These are phyloP conservation scores for Cyprinodon variegatus DNA, from an alignment of 2,113 vertebrate species.

Conservation along the genomic window DNA sequence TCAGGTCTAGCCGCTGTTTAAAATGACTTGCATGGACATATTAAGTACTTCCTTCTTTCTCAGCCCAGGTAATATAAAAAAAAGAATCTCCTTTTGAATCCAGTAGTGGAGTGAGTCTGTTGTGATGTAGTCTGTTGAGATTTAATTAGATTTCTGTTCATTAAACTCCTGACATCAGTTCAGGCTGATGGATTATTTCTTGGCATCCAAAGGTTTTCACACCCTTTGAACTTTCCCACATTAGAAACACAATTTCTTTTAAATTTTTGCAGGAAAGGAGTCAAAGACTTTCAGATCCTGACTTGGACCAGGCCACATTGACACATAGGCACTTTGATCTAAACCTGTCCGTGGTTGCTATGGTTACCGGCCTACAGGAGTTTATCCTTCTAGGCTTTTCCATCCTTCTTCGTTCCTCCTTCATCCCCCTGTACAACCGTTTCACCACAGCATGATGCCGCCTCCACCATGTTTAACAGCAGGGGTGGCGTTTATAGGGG, in stretches of 20 bases:
- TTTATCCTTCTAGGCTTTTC: neutral
- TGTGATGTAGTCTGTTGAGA: slow-evolving; percentile 31
- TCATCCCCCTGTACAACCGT: neutral
- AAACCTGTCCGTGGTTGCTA: neutral
- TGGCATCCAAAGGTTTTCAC: neutral
- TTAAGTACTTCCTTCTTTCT: slow-evolving; percentile 45
- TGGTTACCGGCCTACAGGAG: neutral
- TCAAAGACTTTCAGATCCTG: neutral
- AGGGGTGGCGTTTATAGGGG: too few species aligned
- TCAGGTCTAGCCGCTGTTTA: slow-evolving; percentile 68
- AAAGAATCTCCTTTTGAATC: neutral
- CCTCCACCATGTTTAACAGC: too few species aligned
- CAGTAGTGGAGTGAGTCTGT: neutral
- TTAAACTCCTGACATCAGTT: slow-evolving; percentile 2
- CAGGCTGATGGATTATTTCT: neutral
- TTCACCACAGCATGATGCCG: neutral
- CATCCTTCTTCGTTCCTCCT: neutral
- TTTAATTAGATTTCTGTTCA: slow-evolving; percentile 13
- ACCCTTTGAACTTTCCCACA: neutral
- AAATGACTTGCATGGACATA: slow-evolving; percentile 50
- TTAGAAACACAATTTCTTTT: neutral
- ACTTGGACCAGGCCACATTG: neutral
- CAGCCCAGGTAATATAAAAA: slow-evolving; percentile 52
- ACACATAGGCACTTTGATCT: neutral
- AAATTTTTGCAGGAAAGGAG: too few species aligned